phyloP scores from a whole-genome alignment of 2,113 vertebrate species.

The Rhagologus leucostigma region DNA sequence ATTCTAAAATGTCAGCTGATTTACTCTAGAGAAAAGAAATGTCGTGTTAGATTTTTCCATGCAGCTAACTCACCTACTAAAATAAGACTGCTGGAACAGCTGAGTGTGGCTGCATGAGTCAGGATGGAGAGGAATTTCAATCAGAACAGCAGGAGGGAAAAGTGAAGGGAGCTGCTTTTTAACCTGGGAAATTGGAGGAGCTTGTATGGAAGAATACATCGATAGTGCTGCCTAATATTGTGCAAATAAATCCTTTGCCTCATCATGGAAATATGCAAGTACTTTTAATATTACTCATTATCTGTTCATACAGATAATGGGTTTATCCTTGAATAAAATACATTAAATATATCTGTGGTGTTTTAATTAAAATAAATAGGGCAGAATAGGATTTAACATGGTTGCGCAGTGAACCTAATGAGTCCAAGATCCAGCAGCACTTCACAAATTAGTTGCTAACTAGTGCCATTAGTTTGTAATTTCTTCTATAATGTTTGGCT shows the following conservation, averaged over 20 bases:
- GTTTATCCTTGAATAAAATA: not conserved
- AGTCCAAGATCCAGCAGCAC: not conserved
- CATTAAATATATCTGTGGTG: not conserved
- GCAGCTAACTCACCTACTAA: not conserved
- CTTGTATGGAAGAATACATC: not conserved
- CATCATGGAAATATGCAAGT: not conserved
- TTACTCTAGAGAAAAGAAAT: not conserved
- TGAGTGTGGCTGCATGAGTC: not conserved
- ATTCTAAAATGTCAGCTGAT: not conserved
- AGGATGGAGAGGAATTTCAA: not conserved
- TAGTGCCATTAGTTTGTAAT: not conserved
- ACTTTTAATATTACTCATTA: not conserved
- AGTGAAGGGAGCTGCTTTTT: not conserved
- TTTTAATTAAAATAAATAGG: not conserved
- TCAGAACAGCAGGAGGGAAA: not conserved
- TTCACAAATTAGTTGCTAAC: not conserved
- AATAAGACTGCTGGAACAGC: not conserved
- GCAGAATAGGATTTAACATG: not conserved
- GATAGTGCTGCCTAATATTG: not conserved
- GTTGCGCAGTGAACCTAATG: not conserved
- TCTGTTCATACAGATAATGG: not conserved
- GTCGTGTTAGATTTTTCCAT: not conserved
- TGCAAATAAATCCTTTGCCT: not conserved
- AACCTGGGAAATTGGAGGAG: not conserved
- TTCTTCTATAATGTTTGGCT: not conserved